Base-by-base conservation (phyloP, 2,888 invertebrate genomes). In the Diogma glabrata region DNA sequence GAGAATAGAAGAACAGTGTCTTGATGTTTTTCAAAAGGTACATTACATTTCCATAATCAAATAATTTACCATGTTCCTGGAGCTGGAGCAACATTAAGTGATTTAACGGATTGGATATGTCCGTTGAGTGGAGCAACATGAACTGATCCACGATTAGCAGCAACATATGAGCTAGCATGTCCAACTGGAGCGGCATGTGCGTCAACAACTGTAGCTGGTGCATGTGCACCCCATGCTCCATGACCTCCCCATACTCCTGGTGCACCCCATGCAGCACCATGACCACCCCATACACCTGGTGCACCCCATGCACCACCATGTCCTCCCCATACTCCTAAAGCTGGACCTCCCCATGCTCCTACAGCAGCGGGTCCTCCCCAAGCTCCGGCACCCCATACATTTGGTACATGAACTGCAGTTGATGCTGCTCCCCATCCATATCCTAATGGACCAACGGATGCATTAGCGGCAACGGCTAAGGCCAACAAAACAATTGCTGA, bases 101-200 rank as follows among this genome's bases (percentile, higher is more conserved):
- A 60, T 48, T 60, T 57, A 33, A 60, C 61, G 14, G 61, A 62
- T 36, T 57, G 54, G 46, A 59, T 53, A 57, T 73, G 73, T 58
- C 72, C 70, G 17, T 72, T 69, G 45, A 72, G 62, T 40, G 73
- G 73, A 49, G 73, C 73, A 19, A 69, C 67, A 57, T 73, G 73
- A 14, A 72, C 59, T 45, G 73, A 67, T 52, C 73, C 73, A 56
- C 69, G 69, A 47, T 68, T 73, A 49, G 72, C 72, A 49, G 72
- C 72, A 14, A 61, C 60, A 47, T 62, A 63, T 50, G 57, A 64
- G 66, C 24, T 57, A 54, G 71, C 59, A 65, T 72, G 64, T 62
- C 65, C 56, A 61, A 64, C 60, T 65, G 64, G 16, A 61, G 67
- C 60, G 64, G 72, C 59, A 67, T 72, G 67, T 61, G 67, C 57